A percentile compares a stretch with the other conserved stretches of the same genome.
Evolutionary conservation across 2,888 invertebrate genomes (phyloP).

Genomic region (Ganaspis brasiliensis): DNA sequence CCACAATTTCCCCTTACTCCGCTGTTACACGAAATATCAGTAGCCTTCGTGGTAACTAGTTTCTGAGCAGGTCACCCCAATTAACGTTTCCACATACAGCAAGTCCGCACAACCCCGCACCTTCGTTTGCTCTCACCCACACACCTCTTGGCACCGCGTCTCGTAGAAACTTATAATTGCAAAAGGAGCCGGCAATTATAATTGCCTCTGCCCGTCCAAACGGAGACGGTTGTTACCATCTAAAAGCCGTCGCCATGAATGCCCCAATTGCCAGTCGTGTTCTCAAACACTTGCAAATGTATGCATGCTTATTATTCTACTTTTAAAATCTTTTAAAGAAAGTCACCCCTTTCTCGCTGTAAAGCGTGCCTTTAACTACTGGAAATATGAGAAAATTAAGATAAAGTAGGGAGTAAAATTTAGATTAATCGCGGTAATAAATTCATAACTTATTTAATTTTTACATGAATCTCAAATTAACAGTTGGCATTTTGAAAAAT

Average conservation of each 20-base stretch:
- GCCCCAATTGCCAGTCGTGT: constrained; percentile 21
- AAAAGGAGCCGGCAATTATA: constrained; percentile 81
- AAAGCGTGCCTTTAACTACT: neutral
- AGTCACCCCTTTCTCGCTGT: neutral
- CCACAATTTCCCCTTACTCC: constrained; percentile 45
- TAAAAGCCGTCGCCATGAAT: constrained; percentile 67
- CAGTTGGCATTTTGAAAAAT: too few species aligned
- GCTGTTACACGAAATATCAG: constrained; percentile 71
- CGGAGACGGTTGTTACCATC: constrained; percentile 78
- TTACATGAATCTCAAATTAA: too few species aligned
- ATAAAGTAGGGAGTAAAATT: neutral
- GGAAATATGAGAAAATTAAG: neutral
- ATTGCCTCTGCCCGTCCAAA: constrained; percentile 75
- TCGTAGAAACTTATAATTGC: constrained; percentile 80
- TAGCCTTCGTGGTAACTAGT: constrained; percentile 77
- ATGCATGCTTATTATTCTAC: constrained; percentile 25
- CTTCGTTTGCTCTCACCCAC: constrained; percentile 60
- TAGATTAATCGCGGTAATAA: too few species aligned
- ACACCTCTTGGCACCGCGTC: constrained; percentile 67
- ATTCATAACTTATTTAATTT: too few species aligned
- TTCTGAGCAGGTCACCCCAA: constrained; percentile 80
- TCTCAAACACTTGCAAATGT: constrained; percentile 27
- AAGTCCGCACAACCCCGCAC: constrained; percentile 60
- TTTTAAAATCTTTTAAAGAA: constrained; percentile 16
- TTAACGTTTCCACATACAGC: constrained; percentile 79